Evolutionary conservation across 2,888 invertebrate genomes (phyloP), one percentile per base, ranked within the genome.

Genomic region (Criorhina ranunculi): DNA sequence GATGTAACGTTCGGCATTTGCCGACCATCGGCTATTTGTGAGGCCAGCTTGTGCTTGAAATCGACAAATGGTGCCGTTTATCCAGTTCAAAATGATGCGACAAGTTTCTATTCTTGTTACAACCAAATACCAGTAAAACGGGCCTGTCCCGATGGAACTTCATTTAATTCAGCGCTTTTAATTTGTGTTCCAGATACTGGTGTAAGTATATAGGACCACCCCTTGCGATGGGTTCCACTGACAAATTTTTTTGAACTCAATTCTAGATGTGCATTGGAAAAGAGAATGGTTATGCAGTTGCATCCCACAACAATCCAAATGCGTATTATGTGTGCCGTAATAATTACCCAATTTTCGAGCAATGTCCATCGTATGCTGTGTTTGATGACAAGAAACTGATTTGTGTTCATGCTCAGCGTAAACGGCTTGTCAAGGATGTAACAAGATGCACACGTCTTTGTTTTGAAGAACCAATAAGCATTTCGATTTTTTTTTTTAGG

Each of bases 101-200:
- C 70, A 6, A 88, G 88, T 3, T 91, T 88, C 80, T 90, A 91
- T 64, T 53, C 86, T 5, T 90, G 90, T 53, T 49, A 70, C 5
- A 66, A 78, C 2, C 31, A 15, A 2, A 78, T 80, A 5, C 86
- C 88, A 0, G 31, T 83, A 0, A 88, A 82, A 31, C 2, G 9
- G 0, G 0, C 0, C 0, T 90, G 91, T 62, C 60, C 62, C 0
- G 4, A 11, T 0, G 86, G 57, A 4, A 64, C 33, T 3, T 44
- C 85, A 0, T 90, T 87, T 19, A 83, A 90, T 51, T 0, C 33
- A 0, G 1, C 4, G 0, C 4, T 80, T 0, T 5, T 72, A 5
- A 60, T 80, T 7, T 89, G 89, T 70, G 46, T 62, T n/a, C 66
- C 83, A 7, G 73, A 86, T 46, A 44, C 59, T 1, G 83, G 85